phyloP scores from a whole-genome alignment of 2,113 vertebrate genomes.

The Sylvia atricapilla region DNA sequence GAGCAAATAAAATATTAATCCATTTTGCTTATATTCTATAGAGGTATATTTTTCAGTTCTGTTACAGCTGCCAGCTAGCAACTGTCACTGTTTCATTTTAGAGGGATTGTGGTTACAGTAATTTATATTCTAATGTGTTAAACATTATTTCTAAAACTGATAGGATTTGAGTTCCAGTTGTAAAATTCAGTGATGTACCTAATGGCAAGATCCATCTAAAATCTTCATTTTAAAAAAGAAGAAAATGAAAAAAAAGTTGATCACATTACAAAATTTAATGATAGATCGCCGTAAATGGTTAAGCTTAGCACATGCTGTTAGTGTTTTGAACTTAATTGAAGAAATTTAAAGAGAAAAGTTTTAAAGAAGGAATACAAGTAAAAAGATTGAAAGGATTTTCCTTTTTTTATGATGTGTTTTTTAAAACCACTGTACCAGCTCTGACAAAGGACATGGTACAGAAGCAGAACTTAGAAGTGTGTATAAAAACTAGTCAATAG shows the following conservation, averaged over 20 bases:
- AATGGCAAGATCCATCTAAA: not conserved
- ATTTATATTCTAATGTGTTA: not conserved
- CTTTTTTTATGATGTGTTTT: not conserved
- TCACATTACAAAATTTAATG: not conserved
- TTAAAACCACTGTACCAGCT: not conserved
- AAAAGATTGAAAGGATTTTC: not conserved
- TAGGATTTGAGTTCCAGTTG: not conserved
- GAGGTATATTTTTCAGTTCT: not conserved
- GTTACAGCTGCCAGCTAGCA: not conserved
- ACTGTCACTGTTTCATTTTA: not conserved
- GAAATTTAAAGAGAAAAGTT: not conserved
- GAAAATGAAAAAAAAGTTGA: not conserved
- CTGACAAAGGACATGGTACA: not conserved
- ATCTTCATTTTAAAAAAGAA: not conserved
- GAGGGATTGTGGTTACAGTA: not conserved
- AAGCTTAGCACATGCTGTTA: not conserved
- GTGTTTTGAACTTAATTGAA: not conserved
- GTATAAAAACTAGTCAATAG: not conserved
- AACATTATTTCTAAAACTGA: not conserved
- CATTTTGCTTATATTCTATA: not conserved
- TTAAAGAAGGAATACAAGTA: not conserved
- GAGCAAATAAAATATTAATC: conserved; percentile 24
- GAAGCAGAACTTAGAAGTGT: not conserved
- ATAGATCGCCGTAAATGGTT: not conserved
- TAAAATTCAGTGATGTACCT: not conserved